A percentile compares a stretch with the other conserved stretches of the same genome.
Evolutionary conservation across 2,113 vertebrate species (phyloP).

Genomic region (Aldabrachelys gigantea): DNA sequence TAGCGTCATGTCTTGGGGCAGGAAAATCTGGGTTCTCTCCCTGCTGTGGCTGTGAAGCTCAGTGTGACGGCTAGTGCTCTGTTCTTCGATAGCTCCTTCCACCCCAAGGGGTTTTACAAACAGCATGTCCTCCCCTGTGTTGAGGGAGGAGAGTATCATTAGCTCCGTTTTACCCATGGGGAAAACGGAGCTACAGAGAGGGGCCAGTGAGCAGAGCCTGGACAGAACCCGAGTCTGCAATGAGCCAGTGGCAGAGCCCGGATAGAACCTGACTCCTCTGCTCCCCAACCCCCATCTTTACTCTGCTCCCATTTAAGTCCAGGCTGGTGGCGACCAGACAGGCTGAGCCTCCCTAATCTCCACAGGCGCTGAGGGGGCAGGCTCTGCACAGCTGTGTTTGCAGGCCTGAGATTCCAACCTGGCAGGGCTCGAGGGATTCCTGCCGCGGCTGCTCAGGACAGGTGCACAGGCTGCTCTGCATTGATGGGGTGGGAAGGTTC

Average conservation of each 20-base stretch:
- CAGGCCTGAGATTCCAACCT: background rate
- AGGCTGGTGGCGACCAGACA: background rate
- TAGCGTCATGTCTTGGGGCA: rapidly evolving
- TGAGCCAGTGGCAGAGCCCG: background rate
- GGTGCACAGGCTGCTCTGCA: background rate
- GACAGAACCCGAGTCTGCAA: background rate
- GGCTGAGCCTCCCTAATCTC: slow-evolving; percentile 37
- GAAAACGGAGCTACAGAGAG: background rate
- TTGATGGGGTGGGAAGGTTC: background rate
- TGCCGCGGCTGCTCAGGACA: background rate
- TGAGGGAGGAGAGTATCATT: background rate
- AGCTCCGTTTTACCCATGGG: background rate
- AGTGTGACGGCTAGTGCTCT: background rate
- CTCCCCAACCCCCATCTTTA: background rate
- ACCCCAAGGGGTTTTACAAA: background rate
- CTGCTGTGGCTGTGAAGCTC: background rate
- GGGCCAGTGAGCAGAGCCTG: background rate
- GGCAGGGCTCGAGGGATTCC: background rate
- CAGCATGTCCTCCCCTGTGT: background rate
- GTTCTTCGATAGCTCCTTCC: background rate
- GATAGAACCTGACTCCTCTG: background rate
- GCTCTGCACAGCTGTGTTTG: background rate
- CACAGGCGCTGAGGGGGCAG: background rate
- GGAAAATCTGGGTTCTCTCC: rapidly evolving
- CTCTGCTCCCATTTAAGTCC: background rate